These are phyloP conservation scores for Lasioglossum zephyrum DNA, from an alignment of 2,888 invertebrate species.

Conservation along the genomic window DNA sequence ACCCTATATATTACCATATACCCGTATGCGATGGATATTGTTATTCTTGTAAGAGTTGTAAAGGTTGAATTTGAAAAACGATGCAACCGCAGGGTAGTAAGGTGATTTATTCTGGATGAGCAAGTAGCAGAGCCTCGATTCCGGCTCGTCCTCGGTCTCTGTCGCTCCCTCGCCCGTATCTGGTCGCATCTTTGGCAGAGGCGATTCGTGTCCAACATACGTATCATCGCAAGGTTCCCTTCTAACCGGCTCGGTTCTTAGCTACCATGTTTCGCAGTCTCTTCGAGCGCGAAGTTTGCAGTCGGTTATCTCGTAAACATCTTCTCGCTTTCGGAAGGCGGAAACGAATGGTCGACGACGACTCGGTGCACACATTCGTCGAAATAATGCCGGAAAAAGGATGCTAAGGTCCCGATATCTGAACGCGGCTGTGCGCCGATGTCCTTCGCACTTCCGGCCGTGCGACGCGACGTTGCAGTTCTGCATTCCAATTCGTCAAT, in stretches of 20 bases:
- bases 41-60: background rate
- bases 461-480: constrained; percentile 3
- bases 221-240: constrained; percentile 33
- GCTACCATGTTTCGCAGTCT: constrained; percentile 12
- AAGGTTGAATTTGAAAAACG: background rate
- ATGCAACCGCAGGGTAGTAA: background rate
- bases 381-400: constrained; percentile 48
- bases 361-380: background rate
- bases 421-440: constrained; percentile 25
- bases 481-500: constrained; percentile 54
- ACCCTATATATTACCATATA: too few relatives aligned
- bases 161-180: constrained; percentile 9
- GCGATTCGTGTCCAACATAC: constrained; percentile 42
- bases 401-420: constrained; percentile 49
- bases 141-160: constrained; percentile 16
- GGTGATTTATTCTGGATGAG: background rate
- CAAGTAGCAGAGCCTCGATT: background rate
- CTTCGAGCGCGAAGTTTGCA: constrained; percentile 16
- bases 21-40: too few relatives aligned
- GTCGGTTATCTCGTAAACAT: background rate
- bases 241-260: constrained; percentile 27
- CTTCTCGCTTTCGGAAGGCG: background rate
- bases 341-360: background rate
- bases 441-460: constrained; percentile 60
- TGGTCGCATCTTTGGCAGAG: constrained; percentile 20